Evolutionary conservation across 2,888 invertebrate genomes (phyloP).

Genomic region (Hirtodrosophila histrioides): DNA sequence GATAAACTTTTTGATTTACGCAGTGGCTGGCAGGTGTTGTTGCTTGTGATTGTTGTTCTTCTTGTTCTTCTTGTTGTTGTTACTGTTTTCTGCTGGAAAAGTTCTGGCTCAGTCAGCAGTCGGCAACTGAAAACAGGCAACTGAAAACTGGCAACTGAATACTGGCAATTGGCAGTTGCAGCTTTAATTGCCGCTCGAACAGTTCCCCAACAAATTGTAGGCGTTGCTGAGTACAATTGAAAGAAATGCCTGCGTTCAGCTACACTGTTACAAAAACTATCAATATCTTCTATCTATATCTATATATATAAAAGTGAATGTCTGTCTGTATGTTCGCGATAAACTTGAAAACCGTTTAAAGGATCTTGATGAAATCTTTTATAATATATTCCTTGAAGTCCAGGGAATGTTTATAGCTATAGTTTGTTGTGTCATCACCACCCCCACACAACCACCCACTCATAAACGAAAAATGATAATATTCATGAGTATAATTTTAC

Average conservation of each 20-base stretch:
- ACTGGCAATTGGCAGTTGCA: conserved; percentile 26
- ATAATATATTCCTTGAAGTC: too few relatives aligned
- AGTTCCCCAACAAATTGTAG: conserved; percentile 57
- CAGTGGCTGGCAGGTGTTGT: conserved; percentile 61
- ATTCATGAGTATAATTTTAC: too few relatives aligned
- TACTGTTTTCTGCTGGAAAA: conserved; percentile 6
- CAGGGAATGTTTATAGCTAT: too few relatives aligned
- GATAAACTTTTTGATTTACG: conserved; percentile 72
- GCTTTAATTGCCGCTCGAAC: conserved; percentile 46
- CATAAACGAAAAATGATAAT: too few relatives aligned
- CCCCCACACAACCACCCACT: too few relatives aligned
- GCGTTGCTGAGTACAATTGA: conserved; percentile 46
- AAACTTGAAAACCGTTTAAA: too few relatives aligned
- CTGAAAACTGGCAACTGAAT: conserved; percentile 12
- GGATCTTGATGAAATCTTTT: too few relatives aligned
- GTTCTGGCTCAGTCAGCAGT: conserved; percentile 9
- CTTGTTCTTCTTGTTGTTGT: neutral
- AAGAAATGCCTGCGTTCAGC: conserved; percentile 31
- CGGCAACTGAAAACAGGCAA: neutral
- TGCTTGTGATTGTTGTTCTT: too few relatives aligned
- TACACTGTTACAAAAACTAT: neutral
- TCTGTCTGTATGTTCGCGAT: too few relatives aligned
- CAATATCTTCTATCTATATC: too few relatives aligned
- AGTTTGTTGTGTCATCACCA: too few relatives aligned
- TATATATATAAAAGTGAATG: too few relatives aligned